Evolutionary conservation across 1,140 invertebrate species (phyloP), one percentile per base, ranked within the genome.

Genomic region (Procambarus clarkii): DNA sequence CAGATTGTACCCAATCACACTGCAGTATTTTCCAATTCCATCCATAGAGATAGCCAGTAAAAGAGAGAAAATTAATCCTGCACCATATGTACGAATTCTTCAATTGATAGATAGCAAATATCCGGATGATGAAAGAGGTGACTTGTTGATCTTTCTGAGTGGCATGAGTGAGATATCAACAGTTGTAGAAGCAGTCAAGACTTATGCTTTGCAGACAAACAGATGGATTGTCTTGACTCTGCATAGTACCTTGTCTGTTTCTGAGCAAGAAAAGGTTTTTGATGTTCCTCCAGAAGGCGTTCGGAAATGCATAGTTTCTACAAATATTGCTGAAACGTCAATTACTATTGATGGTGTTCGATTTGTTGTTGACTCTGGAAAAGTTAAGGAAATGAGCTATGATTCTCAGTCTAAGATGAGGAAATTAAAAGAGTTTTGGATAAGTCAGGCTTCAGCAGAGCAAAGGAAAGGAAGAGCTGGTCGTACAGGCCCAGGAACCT

Each of bases 241-340:
- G 13, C 99, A 99, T 94, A 99, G 98, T 94, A 97, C 97, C 13
- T 95, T 99, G 69, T 98, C 98, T 1, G 95, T 99, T 0, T 96
- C 96, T 86, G 98, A 99, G 94, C 99, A 99, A 95, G 98, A 99
- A 94, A 99, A 99, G 95, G 98, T 99, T 8, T 99, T 99, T 94
- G 98, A 99, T 94, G 98, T 98, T 94, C 96, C 98, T n/a, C 98
- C 98, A 34, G 97, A 98, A 91, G 98, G 98, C 46, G 96, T 98
- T 1, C 95, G 99, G 92, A 99, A 99, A 95, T 99, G 99, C 94
- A 98, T 99, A 91, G 96, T 99, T 2, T 98, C 98, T 1, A 99
- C 99, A n/a, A 99, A 99, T 94, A 99, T 99, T 88, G 99, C 99
- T 0, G 99, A 99, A 95, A 99, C 99, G 0, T 99, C 98, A 7